phyloP scores from a whole-genome alignment of 2,888 invertebrate genomes.

The Apamea anceps region DNA sequence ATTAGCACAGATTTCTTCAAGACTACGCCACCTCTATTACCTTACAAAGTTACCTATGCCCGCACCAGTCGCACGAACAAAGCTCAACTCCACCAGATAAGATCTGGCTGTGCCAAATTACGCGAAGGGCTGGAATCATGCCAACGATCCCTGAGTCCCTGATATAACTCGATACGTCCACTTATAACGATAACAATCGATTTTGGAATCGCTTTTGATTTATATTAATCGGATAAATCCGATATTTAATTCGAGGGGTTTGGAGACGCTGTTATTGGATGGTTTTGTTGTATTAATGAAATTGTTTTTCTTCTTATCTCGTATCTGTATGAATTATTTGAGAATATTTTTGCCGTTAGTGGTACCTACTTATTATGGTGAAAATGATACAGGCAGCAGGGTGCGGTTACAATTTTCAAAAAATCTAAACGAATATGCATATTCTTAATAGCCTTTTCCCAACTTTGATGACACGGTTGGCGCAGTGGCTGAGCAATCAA shows the following conservation, averaged over 20 bases:
- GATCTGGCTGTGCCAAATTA: conserved; percentile 62
- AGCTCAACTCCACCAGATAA: conserved; percentile 58
- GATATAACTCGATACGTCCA: conserved; percentile 52
- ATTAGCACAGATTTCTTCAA: not conserved
- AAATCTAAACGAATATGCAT: not conserved
- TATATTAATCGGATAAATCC: conserved; percentile 48
- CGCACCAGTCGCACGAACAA: conserved; percentile 43
- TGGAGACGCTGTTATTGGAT: conserved; percentile 15
- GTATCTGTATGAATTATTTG: not conserved
- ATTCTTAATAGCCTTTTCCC: not conserved
- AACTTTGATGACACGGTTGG: no score
- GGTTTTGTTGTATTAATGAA: conserved; percentile 5
- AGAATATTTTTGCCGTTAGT: not conserved
- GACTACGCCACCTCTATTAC: not conserved
- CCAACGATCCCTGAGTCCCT: conserved; percentile 38
- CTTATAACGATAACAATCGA: conserved; percentile 61
- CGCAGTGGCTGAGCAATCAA: no score
- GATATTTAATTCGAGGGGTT: conserved; percentile 34
- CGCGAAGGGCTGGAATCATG: conserved; percentile 56
- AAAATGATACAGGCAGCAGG: not conserved
- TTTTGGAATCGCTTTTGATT: conserved; percentile 57
- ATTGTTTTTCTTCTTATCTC: conserved; percentile 10
- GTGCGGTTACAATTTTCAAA: not conserved
- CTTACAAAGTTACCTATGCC: not conserved
- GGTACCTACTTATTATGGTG: not conserved